A percentile compares a stretch with the other conserved stretches of the same genome.
Conservation (phyloP, 2,797 vertebrate species). For the Poeciliopsis gracilis region DNA sequence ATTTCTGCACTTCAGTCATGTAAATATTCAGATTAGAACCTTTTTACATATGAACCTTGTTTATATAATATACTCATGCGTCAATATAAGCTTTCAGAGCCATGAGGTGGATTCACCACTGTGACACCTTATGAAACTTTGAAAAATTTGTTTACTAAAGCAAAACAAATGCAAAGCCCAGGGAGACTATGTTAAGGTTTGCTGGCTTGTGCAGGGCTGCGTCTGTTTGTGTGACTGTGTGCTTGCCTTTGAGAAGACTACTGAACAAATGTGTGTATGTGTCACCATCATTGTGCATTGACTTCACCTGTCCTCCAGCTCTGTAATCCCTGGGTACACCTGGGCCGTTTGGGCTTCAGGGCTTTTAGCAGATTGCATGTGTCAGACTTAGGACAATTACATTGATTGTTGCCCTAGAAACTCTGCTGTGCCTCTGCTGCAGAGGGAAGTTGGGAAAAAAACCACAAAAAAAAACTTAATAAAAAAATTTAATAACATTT, state of each 20-base stretch:
- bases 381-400: slow-evolving; percentile 80
- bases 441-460: too few species aligned
- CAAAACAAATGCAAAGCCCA: slow-evolving; percentile 3
- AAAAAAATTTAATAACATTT: slow-evolving; percentile 72
- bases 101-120: neutral
- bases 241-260: slow-evolving; percentile 21
- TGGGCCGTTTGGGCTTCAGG: slow-evolving; percentile 72
- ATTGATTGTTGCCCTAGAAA: slow-evolving; percentile 82
- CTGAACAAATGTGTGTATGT: slow-evolving; percentile 12
- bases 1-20: neutral
- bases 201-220: neutral
- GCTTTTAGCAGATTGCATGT: slow-evolving; percentile 85
- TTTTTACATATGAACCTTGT: neutral
- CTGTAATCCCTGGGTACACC: slow-evolving; percentile 79
- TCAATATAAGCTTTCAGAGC: slow-evolving; percentile 1
- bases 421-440: slow-evolving; percentile 59
- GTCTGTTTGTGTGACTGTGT: neutral
- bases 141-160: neutral
- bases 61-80: neutral
- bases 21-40: neutral
- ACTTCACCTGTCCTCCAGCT: slow-evolving; percentile 79
- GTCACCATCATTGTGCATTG: slow-evolving; percentile 49
- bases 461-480: slow-evolving; percentile 70
- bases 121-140: slow-evolving; percentile 1
- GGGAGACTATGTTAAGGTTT: neutral